Base-by-base conservation (phyloP, 2,797 vertebrate genomes). In the Bradypus variegatus region DNA sequence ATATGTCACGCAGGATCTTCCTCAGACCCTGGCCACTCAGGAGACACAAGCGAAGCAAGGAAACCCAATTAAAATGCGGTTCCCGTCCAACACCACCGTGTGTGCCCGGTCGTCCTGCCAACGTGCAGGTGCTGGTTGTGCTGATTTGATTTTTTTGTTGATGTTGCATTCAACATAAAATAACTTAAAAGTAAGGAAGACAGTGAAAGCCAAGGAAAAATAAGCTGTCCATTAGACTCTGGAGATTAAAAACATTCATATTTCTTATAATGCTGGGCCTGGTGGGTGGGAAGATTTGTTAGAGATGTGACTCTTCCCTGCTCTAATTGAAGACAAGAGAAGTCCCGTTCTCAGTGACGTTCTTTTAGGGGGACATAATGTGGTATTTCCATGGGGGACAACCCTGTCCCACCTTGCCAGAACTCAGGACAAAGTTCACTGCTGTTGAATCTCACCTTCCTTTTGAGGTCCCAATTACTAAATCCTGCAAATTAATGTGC, bases 181-280 rank as follows among this genome's bases (percentile, higher is more conserved):
- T 64, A 70, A 55, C 45, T 92, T 89, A 73, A 87, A 92, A 76
- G 36, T 81, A 81, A 85, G 83, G 60, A 67, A 45, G 45, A 60
- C 89, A 81, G 84, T 36, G 50, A 89, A 91, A 91, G 75, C 6
- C 8, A 62, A 88, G 65, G 55, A 33, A 82, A 79, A 87, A 84
- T 18, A 91, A 12, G n/a, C 36, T 60, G 31, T 62, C 76, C 60
- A 69, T 73, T 38, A 73, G 75, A 55, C 50, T 31, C 41, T 7
- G 25, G 81, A 31, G 64, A 64, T 36, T 64, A 58, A 75, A 90
- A 48, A 14, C 60, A 50, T 25, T 65, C 7, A 16, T 18, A 27
- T 9, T 8, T 72, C 15, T 80, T 53, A 3, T 2, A n/a, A 45
- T 29, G 70, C 9, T 31, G 6, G 3, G 33, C 16, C 14, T 19